phyloP scores from a whole-genome alignment of 2,797 vertebrate genomes.

The Kryptolebias ocellatus region DNA sequence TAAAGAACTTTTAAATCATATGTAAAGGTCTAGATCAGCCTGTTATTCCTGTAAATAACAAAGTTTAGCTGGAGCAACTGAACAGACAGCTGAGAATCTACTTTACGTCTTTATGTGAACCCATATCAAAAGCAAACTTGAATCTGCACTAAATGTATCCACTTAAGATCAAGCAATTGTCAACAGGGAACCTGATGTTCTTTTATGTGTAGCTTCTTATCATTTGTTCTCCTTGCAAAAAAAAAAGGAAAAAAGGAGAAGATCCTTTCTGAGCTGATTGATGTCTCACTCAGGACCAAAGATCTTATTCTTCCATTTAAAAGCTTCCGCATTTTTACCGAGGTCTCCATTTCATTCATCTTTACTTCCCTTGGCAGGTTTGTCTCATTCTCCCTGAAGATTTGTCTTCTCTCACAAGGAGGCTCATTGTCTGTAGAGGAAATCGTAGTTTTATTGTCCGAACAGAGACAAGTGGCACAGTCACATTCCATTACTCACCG shows the following conservation, averaged over 20 bases:
- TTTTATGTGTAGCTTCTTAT: slow-evolving; percentile 29
- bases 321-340: slow-evolving; percentile 56
- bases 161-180: slow-evolving; percentile 21
- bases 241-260: slow-evolving; percentile 9
- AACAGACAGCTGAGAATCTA: slow-evolving; percentile 17
- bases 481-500: slow-evolving; percentile 63
- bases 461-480: slow-evolving; percentile 72
- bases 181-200: slow-evolving; percentile 15
- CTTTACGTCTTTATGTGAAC: slow-evolving; percentile 13
- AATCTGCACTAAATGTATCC: slow-evolving; percentile 9
- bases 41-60: slow-evolving; percentile 16
- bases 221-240: slow-evolving; percentile 53
- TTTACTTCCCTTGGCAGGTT: slow-evolving; percentile 73
- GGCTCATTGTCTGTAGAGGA: slow-evolving; percentile 63
- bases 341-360: slow-evolving; percentile 56
- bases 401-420: slow-evolving; percentile 67
- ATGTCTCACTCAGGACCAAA: slow-evolving; percentile 59
- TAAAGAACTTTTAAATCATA: slow-evolving; percentile 4
- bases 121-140: slow-evolving; percentile 17
- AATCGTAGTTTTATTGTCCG: slow-evolving; percentile 62
- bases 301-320: slow-evolving; percentile 58
- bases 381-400: slow-evolving; percentile 57
- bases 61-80: slow-evolving; percentile 10
- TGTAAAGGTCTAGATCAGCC: background rate
- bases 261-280: slow-evolving; percentile 37